Percentiles rank a stretch among this genome's conserved stretches.
phyloP scores from a whole-genome alignment of 2,113 vertebrate genomes.

The Trichechus manatus region DNA sequence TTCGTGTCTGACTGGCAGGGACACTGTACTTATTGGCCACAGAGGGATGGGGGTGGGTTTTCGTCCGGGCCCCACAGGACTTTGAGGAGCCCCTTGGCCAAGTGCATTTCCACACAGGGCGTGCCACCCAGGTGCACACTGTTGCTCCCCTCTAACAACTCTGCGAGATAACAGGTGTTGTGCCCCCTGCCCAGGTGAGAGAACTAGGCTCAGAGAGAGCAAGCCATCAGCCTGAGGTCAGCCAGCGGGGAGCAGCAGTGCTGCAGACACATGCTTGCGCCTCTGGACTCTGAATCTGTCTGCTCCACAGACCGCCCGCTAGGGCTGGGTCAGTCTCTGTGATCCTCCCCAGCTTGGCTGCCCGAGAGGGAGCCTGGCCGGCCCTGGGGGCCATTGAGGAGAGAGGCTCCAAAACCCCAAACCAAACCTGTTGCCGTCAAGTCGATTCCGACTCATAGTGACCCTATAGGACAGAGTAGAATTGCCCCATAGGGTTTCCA shows the following conservation, averaged over 20 bases:
- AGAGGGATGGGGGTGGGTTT: neutral
- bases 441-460: too few species aligned
- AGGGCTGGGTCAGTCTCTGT: too few species aligned
- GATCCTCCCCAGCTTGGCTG: neutral
- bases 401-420: too few species aligned
- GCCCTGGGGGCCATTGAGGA: neutral
- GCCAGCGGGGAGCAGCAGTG: rapidly evolving
- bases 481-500: too few species aligned
- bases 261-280: neutral
- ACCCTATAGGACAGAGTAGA: too few species aligned
- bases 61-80: rapidly evolving
- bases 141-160: too few species aligned
- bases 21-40: neutral
- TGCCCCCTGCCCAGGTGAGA: too few species aligned
- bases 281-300: rapidly evolving
- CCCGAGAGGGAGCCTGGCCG: neutral
- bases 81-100: neutral
- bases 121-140: neutral
- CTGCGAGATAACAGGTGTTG: rapidly evolving
- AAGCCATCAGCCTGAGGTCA: rapidly evolving
- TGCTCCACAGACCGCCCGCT: neutral
- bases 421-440: too few species aligned
- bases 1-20: neutral
- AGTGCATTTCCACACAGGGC: neutral
- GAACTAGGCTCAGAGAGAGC: neutral